Evolutionary conservation across 1,140 invertebrate genomes (phyloP), one percentile per base, ranked within the genome.

Genomic region (Neodiprion virginianus): DNA sequence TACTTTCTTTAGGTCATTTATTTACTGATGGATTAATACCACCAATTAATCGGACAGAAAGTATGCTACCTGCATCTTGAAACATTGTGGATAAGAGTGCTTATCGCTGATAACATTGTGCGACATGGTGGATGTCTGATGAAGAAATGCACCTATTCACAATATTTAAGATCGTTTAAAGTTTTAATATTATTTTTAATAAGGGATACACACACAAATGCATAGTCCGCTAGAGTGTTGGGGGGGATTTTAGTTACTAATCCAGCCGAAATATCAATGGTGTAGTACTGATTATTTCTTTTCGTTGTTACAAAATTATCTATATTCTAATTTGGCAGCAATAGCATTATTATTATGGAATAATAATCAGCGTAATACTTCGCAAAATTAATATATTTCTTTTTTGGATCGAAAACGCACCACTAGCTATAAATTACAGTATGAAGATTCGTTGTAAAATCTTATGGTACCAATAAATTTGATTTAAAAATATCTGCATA

Each of bases 321-420:
- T 76, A 68, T 72, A 67, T 70, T 75, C 40, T 73, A 50, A 77
- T 71, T 78, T 74, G 75, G 75, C 69, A 11, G 17, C 40, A 69
- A 47, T 76, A 70, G 70, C 76, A 79, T 78, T 73, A 21, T 78
- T 82, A 69, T 66, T 53, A 67, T 65, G 47, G 72, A 72, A 77
- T 76, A 77, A 66, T 75, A 75, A 74, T 75, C 23, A 77, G 67
- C 75, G 78, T 76, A 76, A 79, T 69, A 66, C 75, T 74, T 74
- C 40, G 68, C 72, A 67, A 84, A 79, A 80, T 80, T 81, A 75
- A 73, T 47, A n/a, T 69, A 69, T 71, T 72, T 48, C 72, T 71
- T 82, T 76, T 82, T 79, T 74, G 81, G 76, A 81, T 76, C 75
- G 76, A 81, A 79, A 84, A 79, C 80, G 81, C 84, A 85, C 81